Percentiles rank a stretch among this genome's conserved stretches.
These are phyloP conservation scores for Aythya fuligula DNA, from an alignment of 2,797 vertebrate genomes.

Conservation along the genomic window DNA sequence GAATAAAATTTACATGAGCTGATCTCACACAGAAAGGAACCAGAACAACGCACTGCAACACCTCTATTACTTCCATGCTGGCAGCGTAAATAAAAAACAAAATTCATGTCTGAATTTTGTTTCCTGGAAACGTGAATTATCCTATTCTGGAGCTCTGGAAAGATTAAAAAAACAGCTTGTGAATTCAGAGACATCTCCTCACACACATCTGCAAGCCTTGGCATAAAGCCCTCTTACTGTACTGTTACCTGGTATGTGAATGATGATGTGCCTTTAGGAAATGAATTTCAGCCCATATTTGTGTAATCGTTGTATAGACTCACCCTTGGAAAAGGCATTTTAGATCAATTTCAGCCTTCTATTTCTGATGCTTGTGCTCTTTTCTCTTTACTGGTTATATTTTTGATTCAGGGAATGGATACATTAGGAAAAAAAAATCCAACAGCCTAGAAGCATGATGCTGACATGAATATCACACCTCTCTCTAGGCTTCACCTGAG, in stretches of 20 bases:
- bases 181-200: not conserved
- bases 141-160: not conserved
- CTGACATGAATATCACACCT: not conserved
- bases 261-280: not conserved
- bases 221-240: not conserved
- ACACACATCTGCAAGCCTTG: not conserved
- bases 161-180: not conserved
- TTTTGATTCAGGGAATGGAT: not conserved
- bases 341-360: not conserved
- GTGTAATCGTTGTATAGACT: not conserved
- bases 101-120: not conserved
- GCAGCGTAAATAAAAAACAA: not conserved
- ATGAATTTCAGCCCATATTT: not conserved
- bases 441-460: not conserved
- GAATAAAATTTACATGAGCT: not conserved
- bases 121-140: slow-evolving; percentile 14
- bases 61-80: not conserved
- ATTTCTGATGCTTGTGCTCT: not conserved
- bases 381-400: not conserved
- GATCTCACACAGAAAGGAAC: not conserved
- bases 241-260: not conserved
- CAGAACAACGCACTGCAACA: not conserved
- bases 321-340: not conserved
- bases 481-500: not conserved
- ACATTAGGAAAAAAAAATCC: not conserved